Evolutionary conservation across 2,888 invertebrate species (phyloP), one percentile per base, ranked within the genome.

Genomic region (Synergus itoensis): DNA sequence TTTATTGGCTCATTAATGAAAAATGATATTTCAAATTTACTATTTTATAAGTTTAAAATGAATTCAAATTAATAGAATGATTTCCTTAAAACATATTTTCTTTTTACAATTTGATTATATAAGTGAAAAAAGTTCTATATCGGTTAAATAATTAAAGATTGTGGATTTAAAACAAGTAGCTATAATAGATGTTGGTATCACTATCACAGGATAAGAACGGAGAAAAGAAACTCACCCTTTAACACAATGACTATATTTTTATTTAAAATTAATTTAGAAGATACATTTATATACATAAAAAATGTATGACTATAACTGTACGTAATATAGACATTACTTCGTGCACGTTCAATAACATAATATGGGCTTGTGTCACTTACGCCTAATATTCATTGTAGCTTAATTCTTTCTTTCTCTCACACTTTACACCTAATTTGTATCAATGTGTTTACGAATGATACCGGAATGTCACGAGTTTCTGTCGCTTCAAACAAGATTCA

Each of bases 231-330:
- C 36, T 73, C 53, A 12, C 36, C 28, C 28, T n/a, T 73, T 91
- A 91, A 91, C 91, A 91, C 91, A 92, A 91, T 91, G 89, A 91
- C 90, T 92, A 91, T 91, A 91, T 88, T 91, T 91, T 92, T 92
- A 91, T 92, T 92, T 90, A 90, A 91, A 91, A 89, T 91, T 90
- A 90, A 88, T 91, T 91, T 91, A 91, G 86, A 86, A 91, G 89
- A 89, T 92, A 92, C 91, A 92, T 91, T 91, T 91, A 92, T 91
- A 91, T 92, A 92, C 91, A 92, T 91, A 92, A 90, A 92, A 92
- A 92, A 91, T 88, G 89, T 92, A 88, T 89, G 88, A 88, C 89
- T 89, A 87, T 89, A 90, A 88, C 89, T 88, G 85, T 83, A 86
- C 89, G 87, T 87, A 88, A 89, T 73, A 89, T 87, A 89, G 84